Evolutionary conservation across 1,140 invertebrate genomes (phyloP).

Genomic region (Meloidogyne hapla): DNA sequence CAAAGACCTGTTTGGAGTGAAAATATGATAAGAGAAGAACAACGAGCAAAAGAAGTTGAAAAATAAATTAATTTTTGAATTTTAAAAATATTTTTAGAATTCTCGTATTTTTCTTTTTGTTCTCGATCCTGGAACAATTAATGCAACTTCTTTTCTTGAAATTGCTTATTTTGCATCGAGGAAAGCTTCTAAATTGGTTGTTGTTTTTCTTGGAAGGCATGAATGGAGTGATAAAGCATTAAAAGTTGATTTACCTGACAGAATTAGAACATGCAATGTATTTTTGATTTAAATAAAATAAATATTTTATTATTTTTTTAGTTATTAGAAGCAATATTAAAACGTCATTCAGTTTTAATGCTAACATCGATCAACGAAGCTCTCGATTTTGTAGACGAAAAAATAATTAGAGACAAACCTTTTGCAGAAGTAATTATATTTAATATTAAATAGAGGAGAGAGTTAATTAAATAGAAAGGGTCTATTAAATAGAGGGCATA

Average conservation of each 20-base stretch:
- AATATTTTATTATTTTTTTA: conserved; percentile 11
- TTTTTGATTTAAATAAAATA: neutral
- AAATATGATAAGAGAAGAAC: conserved; percentile 61
- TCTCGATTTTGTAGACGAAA: conserved; percentile 62
- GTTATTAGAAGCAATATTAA: conserved; percentile 56
- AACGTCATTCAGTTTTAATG: conserved; percentile 57
- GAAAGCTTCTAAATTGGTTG: conserved; percentile 60
- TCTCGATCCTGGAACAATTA: conserved; percentile 56
- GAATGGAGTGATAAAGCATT: conserved; percentile 63
- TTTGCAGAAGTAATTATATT: neutral
- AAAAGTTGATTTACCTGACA: conserved; percentile 57
- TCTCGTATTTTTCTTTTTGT: conserved; percentile 61
- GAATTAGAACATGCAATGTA: conserved; percentile 51
- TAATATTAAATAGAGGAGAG: too few relatives aligned
- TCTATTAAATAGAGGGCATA: too few relatives aligned
- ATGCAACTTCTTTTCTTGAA: conserved; percentile 62
- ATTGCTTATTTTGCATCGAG: conserved; percentile 63
- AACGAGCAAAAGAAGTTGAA: conserved; percentile 55
- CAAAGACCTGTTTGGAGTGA: conserved; percentile 58
- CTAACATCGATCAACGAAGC: conserved; percentile 56
- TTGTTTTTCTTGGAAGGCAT: conserved; percentile 57
- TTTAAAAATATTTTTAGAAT: conserved; percentile 48
- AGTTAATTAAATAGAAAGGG: too few relatives aligned
- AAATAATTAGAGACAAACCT: conserved; percentile 60
- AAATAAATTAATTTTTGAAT: neutral